Base-by-base conservation (phyloP, 2,888 invertebrate genomes). In the Xiphydria camelus region DNA sequence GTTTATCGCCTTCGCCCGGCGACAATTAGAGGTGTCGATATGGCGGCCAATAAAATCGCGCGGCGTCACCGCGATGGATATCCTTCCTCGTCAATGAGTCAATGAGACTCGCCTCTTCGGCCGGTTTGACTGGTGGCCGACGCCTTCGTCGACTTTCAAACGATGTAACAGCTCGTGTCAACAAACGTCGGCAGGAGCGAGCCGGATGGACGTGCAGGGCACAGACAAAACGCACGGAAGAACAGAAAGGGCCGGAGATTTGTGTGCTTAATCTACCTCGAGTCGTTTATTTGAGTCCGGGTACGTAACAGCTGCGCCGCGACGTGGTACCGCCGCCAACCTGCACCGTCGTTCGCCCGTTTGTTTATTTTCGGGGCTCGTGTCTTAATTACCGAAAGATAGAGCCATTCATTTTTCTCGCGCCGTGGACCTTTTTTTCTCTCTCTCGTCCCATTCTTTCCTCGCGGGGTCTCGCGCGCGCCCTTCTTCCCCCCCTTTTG, bases 301-400 rank as follows among this genome's bases (percentile, higher is more conserved):
- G 55, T 55, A 54, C 50, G 65, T 51, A 61, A 59, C 67, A 66
- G 64, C 67, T 67, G 67, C 45, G 62, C 44, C 55, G 39, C 51
- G 40, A 31, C 33, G 25, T 15, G 15, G 29, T 12, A n/a, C n/a
- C n/a, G 29, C 29, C 29, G 29, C 23, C 21, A 19, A 29, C 36
- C 39, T 47, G 29, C 31, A 22, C 36, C 20, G 41, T 47, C 45
- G 19, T n/a, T 17, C 38, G 33, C 47, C 48, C 47, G 48, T 56
- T 59, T 62, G 59, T 61, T 68, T 65, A 62, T 68, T 65, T 59
- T 55, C 54, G 51, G 32, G 42, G 33, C 43, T 33, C 47, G 59
- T 63, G 29, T 29, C 68, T 64, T 71, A 69, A 72, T 71, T 70
- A 66, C 66, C 53, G 53, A 69, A 70, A 64, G 69, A 70, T 69